Base-by-base conservation (phyloP, 2,888 invertebrate genomes). In the Augochlorella aurata region DNA sequence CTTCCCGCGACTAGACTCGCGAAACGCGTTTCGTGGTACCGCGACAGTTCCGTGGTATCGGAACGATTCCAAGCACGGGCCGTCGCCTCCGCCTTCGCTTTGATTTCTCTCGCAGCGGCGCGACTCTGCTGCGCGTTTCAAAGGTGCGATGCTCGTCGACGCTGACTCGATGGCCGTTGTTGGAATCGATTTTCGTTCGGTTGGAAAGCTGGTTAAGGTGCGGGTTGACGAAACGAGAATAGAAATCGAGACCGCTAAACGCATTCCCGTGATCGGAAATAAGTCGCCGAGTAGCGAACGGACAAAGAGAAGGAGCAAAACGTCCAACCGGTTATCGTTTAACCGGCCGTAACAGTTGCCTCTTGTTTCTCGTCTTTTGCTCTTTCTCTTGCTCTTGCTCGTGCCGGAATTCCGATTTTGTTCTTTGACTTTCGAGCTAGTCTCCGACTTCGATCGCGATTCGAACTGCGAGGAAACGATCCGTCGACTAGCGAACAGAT, bases 41-140 rank as follows among this genome's bases (percentile, higher is more conserved):
- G n/a, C n/a, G n/a, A n/a, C 78, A 71, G 76, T 78, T 68, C 73
- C 73, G 78, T 75, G 78, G 83, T 73, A 80, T 63, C 54, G 63
- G 74, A 74, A 76, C 79, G 47, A 78, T 63, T 75, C 67, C 14
- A 14, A 16, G 47, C 69, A 54, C 77, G 77, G 68, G 74, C 77
- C 77, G 1, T 29, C 29, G 29, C n/a, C n/a, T n/a, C n/a, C n/a
- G n/a, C n/a, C n/a, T 73, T 54, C 68, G 67, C 68, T 65, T 49
- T 65, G 73, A 80, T 81, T 78, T 85, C 85, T 85, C 82, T 50
- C 72, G 68, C 79, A 85, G 82, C 84, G 84, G 84, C 76, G 65
- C 63, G 74, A 74, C 77, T 67, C 29, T 29, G 74, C 50, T 80
- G 75, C 76, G 72, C 74, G 72, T 81, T 66, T 68, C 83, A 66